A percentile compares a stretch with the other conserved stretches of the same genome.
Conservation (phyloP, 2,113 vertebrate genomes). For the Vombatus ursinus region DNA sequence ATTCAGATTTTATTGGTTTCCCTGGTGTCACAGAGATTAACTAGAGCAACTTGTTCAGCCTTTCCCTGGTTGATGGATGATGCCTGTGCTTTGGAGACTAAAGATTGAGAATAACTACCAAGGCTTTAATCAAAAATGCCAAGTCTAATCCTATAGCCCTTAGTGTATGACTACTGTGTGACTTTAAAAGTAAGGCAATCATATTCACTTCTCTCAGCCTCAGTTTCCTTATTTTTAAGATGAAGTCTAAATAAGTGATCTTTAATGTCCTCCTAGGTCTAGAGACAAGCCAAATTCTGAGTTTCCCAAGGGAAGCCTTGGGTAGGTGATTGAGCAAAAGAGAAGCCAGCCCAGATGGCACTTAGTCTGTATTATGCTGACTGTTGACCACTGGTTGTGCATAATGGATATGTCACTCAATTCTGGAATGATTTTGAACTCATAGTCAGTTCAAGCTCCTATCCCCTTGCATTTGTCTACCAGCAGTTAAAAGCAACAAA, state of each 20-base stretch:
- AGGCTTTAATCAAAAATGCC: not conserved
- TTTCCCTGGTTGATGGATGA: not conserved
- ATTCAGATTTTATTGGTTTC: not conserved
- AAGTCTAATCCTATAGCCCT: not conserved
- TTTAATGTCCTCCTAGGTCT: not conserved
- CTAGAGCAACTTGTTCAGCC: not conserved
- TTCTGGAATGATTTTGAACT: not conserved
- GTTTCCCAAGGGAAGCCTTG: not conserved
- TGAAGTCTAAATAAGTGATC: not conserved
- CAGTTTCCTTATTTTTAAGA: not conserved
- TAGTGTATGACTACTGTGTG: not conserved
- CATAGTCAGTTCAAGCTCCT: not conserved
- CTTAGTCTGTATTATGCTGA: not conserved
- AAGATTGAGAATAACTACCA: not conserved
- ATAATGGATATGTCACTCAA: not conserved
- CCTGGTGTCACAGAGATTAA: not conserved
- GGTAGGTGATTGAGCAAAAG: not conserved
- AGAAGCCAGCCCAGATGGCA: not conserved
- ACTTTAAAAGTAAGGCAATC: not conserved
- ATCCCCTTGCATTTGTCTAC: not conserved
- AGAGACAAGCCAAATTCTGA: not conserved
- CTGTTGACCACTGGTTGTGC: not conserved
- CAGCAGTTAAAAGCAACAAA: not conserved
- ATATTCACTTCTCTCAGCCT: not conserved
- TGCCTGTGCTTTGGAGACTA: not conserved